Percentiles rank a stretch among this genome's conserved stretches.
Evolutionary conservation across 2,888 invertebrate genomes (phyloP).

Genomic region (Eristalinus aeneus): DNA sequence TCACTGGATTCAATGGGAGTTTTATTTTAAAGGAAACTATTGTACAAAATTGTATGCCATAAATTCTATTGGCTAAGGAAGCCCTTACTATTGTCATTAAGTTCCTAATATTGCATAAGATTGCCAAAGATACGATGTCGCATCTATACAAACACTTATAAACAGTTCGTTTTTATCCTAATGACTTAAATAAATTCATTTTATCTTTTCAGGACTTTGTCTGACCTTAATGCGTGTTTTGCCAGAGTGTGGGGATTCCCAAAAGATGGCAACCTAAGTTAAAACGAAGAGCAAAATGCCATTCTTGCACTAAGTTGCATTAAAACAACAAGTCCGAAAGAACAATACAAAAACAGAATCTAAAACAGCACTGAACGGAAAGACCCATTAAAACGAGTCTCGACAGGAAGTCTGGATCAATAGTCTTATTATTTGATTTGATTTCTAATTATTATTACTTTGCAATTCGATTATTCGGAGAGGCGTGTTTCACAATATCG

Average conservation of each 20-base stretch:
- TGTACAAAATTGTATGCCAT: too few species aligned
- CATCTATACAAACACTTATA: fast-evolving
- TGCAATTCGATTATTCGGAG: slow-evolving; percentile 28
- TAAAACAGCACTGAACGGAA: slow-evolving; percentile 56
- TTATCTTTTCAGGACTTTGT: slow-evolving; percentile 15
- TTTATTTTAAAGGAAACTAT: too few species aligned
- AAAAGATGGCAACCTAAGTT: slow-evolving; percentile 61
- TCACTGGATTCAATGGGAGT: too few species aligned
- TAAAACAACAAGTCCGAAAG: slow-evolving; percentile 27
- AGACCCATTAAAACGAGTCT: slow-evolving; percentile 49
- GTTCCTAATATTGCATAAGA: background rate
- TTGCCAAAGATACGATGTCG: background rate
- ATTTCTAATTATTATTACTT: slow-evolving; percentile 27
- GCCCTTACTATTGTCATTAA: too few species aligned
- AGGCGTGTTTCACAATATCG: background rate
- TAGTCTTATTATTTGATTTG: slow-evolving; percentile 46
- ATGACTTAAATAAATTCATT: background rate
- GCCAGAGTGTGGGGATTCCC: slow-evolving; percentile 45
- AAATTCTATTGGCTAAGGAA: too few species aligned
- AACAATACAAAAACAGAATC: slow-evolving; percentile 14
- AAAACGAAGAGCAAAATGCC: slow-evolving; percentile 52
- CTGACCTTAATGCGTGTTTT: slow-evolving; percentile 22
- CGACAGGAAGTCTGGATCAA: slow-evolving; percentile 46
- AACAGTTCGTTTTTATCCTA: background rate
- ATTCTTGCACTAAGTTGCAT: slow-evolving; percentile 63